Conservation (phyloP, 2,113 vertebrate species). For the Apodemus sylvaticus region DNA sequence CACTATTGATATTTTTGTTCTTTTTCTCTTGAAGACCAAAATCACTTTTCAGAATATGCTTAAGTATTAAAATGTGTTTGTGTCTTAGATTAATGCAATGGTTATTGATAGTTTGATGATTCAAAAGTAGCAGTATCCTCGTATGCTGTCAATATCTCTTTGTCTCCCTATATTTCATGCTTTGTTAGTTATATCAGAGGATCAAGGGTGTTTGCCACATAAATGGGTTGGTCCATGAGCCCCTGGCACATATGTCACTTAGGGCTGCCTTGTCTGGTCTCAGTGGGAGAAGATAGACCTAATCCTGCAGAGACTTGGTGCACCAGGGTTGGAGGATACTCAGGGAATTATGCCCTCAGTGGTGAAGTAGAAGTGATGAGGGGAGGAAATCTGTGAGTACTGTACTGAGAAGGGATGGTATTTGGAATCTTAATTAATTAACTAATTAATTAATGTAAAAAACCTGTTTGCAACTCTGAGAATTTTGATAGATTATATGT, state of each 20-base stretch:
- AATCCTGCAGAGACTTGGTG: too few relatives aligned
- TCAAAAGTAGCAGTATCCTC: background rate
- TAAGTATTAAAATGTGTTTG: background rate
- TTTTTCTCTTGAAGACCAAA: background rate
- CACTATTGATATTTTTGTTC: background rate
- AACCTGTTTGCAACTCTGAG: background rate
- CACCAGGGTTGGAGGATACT: too few relatives aligned
- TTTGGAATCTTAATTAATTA: too few relatives aligned
- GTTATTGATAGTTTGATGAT: slow-evolving; percentile 3
- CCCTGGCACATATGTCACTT: too few relatives aligned
- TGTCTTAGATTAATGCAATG: background rate
- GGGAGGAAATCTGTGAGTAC: too few relatives aligned
- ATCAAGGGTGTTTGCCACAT: background rate
- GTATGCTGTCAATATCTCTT: background rate
- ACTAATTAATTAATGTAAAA: too few relatives aligned
- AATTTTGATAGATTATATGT: background rate
- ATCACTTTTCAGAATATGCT: background rate
- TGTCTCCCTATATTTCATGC: background rate
- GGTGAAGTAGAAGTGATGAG: too few relatives aligned
- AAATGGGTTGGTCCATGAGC: too few relatives aligned
- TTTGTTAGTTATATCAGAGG: background rate
- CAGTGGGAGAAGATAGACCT: too few relatives aligned
- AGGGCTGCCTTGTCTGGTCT: too few relatives aligned
- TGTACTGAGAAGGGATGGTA: too few relatives aligned
- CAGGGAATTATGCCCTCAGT: too few relatives aligned